These are phyloP conservation scores for Palloptera scutellata DNA, from an alignment of 2,888 invertebrate species.

Conservation along the genomic window DNA sequence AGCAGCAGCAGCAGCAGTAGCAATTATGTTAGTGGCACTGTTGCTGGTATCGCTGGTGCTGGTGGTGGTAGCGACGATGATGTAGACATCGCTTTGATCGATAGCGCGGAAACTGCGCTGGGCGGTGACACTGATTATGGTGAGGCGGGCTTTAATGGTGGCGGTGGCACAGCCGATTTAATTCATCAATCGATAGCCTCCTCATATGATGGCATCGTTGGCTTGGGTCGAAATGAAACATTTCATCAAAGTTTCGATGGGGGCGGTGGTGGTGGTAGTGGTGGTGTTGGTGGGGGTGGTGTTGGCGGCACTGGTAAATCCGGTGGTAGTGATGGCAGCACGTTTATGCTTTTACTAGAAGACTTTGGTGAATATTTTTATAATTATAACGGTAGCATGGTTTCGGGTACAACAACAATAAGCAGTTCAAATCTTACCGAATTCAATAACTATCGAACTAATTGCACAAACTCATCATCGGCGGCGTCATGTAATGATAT, in stretches of 20 bases:
- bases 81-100: slow-evolving; percentile 57
- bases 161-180: slow-evolving; percentile 32
- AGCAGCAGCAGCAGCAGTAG: slow-evolving; percentile 2
- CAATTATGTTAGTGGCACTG: neutral
- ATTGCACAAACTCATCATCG: slow-evolving; percentile 59
- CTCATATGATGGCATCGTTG: slow-evolving; percentile 14
- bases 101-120: slow-evolving; percentile 57
- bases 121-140: slow-evolving; percentile 55
- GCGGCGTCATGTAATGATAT: slow-evolving; percentile 53
- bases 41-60: slow-evolving; percentile 29
- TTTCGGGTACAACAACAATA: slow-evolving; percentile 53
- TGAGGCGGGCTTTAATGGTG: slow-evolving; percentile 46
- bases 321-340: slow-evolving; percentile 56
- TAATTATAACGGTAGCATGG: slow-evolving; percentile 64
- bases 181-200: slow-evolving; percentile 37
- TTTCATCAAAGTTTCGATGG: slow-evolving; percentile 38
- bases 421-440: slow-evolving; percentile 56
- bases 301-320: slow-evolving; percentile 23
- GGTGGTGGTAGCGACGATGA: slow-evolving; percentile 41
- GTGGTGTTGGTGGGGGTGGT: slow-evolving; percentile 7
- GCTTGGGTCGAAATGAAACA: slow-evolving; percentile 29
- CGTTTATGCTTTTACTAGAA: slow-evolving; percentile 74
- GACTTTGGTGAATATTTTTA: slow-evolving; percentile 83
- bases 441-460: slow-evolving; percentile 56
- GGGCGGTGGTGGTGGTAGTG: slow-evolving; percentile 37